Evolutionary conservation across 2,888 invertebrate genomes (phyloP), one percentile per base, ranked within the genome.

Genomic region (Nomada flava): DNA sequence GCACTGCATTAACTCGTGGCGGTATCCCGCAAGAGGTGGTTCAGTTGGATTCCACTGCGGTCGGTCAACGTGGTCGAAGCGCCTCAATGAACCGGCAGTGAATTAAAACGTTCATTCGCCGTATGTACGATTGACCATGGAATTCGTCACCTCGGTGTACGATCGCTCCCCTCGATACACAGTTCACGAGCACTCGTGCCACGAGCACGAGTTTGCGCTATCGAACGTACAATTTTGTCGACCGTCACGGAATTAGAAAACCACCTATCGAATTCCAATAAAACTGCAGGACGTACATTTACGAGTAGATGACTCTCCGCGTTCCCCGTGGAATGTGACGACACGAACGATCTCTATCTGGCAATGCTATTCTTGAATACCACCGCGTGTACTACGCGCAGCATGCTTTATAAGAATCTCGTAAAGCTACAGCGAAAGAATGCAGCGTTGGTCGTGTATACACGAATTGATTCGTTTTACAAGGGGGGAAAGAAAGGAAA

Each of bases 21-120:
- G 87, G 90, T 88, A 85, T 85, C 88, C 89, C 89, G 90, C 89
- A 89, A 90, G 88, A 90, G 90, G 87, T 85, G 88, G 90, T 89
- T 89, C 85, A 87, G 89, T 89, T 83, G 89, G 89, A 91, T 91
- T 91, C 90, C 91, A 85, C 79, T 77, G 88, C 87, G 86, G 89
- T 90, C 89, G 88, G 85, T 88, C 89, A 76, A 84, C 82, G 81
- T 60, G 73, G 67, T 67, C 44, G 65, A 76, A 67, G 70, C 75
- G 79, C 72, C 84, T 86, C 81, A 83, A 86, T 79, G 86, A 83
- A 80, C 83, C 79, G 60, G 52, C 67, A 47, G 64, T 78, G 79
- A 77, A 85, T 86, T 85, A 84, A 86, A 86, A 86, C 83, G 83
- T 73, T 73, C 62, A 69, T 77, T 86, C 83, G 78, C 53, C 74